phyloP scores from a whole-genome alignment of 2,113 vertebrate species.

The Calcarius ornatus region DNA sequence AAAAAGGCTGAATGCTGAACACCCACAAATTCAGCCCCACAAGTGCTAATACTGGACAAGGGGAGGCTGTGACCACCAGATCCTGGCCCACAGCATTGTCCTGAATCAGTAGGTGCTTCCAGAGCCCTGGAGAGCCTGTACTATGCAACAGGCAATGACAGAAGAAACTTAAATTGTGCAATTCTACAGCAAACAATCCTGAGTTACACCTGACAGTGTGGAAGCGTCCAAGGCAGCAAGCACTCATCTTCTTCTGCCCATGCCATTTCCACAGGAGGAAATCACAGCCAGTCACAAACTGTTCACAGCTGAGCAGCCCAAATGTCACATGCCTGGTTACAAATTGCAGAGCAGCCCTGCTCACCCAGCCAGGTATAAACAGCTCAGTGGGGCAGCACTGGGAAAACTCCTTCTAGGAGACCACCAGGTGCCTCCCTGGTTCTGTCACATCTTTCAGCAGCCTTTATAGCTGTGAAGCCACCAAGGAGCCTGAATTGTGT shows the following conservation, averaged over 20 bases:
- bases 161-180: not conserved
- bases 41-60: not conserved
- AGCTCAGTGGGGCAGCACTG: not conserved
- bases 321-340: accelerated
- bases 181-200: not conserved
- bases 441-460: not conserved
- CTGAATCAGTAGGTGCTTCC: not conserved
- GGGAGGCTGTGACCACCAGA: not conserved
- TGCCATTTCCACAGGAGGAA: not conserved
- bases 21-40: not conserved
- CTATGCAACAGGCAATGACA: not conserved
- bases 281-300: not conserved
- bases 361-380: not conserved
- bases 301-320: not conserved
- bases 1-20: not conserved
- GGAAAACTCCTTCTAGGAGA: not conserved
- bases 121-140: not conserved
- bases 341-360: not conserved
- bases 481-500: accelerated
- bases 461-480: not conserved
- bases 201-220: accelerated
- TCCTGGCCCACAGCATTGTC: not conserved
- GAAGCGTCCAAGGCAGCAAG: not conserved
- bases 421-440: accelerated
- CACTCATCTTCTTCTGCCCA: not conserved